These are phyloP conservation scores for Ladona fulva DNA, from an alignment of 1,140 invertebrate genomes.

Conservation along the genomic window DNA sequence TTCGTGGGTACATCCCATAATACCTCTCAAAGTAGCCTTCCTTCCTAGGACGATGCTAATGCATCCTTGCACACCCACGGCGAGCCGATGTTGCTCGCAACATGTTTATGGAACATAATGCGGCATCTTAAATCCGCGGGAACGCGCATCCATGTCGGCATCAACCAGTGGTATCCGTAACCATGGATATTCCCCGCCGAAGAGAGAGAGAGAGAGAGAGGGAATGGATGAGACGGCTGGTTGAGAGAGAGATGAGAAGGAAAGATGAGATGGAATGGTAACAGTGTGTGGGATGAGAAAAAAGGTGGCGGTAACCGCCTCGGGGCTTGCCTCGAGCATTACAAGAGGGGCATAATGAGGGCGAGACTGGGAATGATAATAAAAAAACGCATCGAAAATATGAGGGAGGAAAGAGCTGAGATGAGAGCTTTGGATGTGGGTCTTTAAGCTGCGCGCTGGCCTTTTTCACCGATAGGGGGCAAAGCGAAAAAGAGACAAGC, in stretches of 20 bases:
- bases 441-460: too few species aligned
- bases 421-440: neutral
- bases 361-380: neutral
- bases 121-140: too few species aligned
- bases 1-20: too few species aligned
- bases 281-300: conserved; percentile 19
- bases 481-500: too few species aligned
- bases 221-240: neutral
- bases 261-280: conserved; percentile 12
- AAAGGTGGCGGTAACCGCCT: neutral
- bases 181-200: neutral
- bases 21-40: too few species aligned
- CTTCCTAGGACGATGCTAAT: too few species aligned
- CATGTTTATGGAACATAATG: too few species aligned
- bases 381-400: neutral
- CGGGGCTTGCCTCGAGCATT: neutral
- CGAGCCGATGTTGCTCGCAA: too few species aligned
- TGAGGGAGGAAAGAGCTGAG: neutral
- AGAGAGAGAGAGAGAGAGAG: conserved; percentile 10
- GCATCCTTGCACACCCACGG: too few species aligned
- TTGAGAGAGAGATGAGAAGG: conserved; percentile 15
- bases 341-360: neutral
- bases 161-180: too few species aligned
- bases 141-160: too few species aligned
- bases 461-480: too few species aligned